Evolutionary conservation across 1,140 invertebrate species (phyloP).

Genomic region (Drosophila subpulchrella): DNA sequence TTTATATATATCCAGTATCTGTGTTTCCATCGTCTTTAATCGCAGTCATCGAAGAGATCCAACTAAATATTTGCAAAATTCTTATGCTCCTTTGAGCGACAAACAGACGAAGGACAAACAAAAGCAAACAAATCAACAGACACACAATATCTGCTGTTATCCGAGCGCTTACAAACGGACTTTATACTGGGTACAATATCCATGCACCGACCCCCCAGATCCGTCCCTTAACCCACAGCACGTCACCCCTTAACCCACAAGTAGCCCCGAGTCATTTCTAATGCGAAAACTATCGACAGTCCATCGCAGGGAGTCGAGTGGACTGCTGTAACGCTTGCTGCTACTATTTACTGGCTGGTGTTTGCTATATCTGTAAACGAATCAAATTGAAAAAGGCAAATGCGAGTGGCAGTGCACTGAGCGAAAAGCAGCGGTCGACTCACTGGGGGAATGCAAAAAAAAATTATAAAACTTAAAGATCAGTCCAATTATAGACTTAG

Average conservation of each 20-base stretch:
- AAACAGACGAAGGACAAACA: constrained; percentile 14
- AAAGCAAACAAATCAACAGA: constrained; percentile 39
- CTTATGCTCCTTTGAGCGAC: constrained; percentile 20
- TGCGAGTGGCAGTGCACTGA: constrained; percentile 8
- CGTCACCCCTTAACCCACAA: constrained; percentile 23
- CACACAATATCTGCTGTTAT: constrained; percentile 43
- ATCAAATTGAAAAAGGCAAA: constrained; percentile 50
- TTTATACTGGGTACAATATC: constrained; percentile 4
- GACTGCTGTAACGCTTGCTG: constrained; percentile 35
- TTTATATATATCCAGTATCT: neutral
- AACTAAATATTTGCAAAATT: constrained; percentile 34
- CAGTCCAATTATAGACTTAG: no score
- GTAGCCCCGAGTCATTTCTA: constrained; percentile 26
- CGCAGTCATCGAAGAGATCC: neutral
- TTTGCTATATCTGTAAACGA: constrained; percentile 51
- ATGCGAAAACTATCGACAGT: constrained; percentile 54
- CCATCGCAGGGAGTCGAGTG: constrained; percentile 25
- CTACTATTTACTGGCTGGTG: constrained; percentile 34
- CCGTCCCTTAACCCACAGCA: constrained; percentile 15
- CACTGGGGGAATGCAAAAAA: neutral
- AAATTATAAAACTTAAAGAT: no score
- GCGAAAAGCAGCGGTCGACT: neutral
- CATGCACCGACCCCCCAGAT: neutral
- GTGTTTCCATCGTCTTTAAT: neutral
- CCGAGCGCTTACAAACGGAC: constrained; percentile 31